These are phyloP conservation scores for Leucophenga varia DNA, from an alignment of 1,140 invertebrate species.

Conservation along the genomic window DNA sequence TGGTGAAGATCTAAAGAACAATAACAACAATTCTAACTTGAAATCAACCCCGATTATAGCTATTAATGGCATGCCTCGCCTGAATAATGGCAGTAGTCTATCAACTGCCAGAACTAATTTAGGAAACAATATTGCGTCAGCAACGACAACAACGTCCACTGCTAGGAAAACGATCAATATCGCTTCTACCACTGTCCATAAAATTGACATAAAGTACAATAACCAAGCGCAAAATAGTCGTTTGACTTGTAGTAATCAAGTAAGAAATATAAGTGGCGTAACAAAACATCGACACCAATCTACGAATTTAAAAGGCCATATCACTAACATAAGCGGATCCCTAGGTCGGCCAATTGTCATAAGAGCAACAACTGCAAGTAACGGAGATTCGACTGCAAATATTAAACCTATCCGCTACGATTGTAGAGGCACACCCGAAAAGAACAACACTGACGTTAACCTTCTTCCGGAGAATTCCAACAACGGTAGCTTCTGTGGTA, in stretches of 20 bases:
- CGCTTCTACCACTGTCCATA: conserved; percentile 26
- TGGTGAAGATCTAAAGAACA: conserved; percentile 29
- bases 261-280: neutral
- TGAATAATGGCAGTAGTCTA: conserved; percentile 43
- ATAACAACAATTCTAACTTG: conserved; percentile 14
- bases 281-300: conserved; percentile 4
- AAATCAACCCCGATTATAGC: conserved; percentile 1
- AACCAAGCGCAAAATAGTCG: conserved; percentile 9
- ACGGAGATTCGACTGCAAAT: no score
- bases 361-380: neutral
- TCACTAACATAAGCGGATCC: conserved; percentile 5
- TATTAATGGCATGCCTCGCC: conserved; percentile 42
- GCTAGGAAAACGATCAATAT: conserved; percentile 1
- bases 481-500: conserved; percentile 8
- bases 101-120: conserved; percentile 22
- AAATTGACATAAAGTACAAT: conserved; percentile 29
- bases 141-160: conserved; percentile 1
- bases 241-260: no score
- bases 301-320: no score
- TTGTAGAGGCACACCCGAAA: no score
- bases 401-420: no score
- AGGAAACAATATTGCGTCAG: conserved; percentile 7
- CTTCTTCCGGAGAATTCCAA: conserved; percentile 2
- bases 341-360: neutral
- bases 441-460: conserved; percentile 2